Percentiles rank a stretch among this genome's conserved stretches.
Conservation (phyloP, 2,888 invertebrate species). For the Brachyopa scutellaris region DNA sequence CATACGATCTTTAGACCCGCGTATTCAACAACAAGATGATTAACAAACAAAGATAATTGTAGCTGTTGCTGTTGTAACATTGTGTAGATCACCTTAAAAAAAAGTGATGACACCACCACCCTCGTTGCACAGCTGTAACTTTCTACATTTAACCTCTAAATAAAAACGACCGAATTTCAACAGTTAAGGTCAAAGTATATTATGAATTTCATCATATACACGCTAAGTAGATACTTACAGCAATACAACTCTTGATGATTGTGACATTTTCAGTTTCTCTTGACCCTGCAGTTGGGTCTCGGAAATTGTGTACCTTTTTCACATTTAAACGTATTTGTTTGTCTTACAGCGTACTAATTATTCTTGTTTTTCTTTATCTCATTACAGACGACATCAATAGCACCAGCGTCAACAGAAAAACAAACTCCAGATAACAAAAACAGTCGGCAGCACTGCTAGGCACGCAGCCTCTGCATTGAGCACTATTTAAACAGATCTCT, state of each 20-base stretch:
- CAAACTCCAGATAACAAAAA: constrained; percentile 67
- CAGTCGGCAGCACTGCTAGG: constrained; percentile 69
- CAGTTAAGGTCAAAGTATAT: constrained; percentile 62
- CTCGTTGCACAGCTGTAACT: constrained; percentile 27
- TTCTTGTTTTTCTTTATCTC: constrained; percentile 30
- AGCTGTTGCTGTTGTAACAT: constrained; percentile 6
- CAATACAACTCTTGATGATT: constrained; percentile 40
- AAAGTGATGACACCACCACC: constrained; percentile 61
- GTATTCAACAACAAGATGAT: constrained; percentile 46
- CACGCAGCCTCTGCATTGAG: constrained; percentile 25
- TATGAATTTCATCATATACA: neutral
- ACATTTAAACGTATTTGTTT: constrained; percentile 10
- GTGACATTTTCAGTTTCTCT: constrained; percentile 66
- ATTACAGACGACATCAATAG: constrained; percentile 62
- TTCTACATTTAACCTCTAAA: constrained; percentile 47
- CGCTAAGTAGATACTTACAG: neutral
- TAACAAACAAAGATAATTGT: constrained; percentile 38
- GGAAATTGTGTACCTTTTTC: constrained; percentile 5
- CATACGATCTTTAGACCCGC: constrained; percentile 62
- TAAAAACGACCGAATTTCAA: constrained; percentile 22
- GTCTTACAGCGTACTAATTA: constrained; percentile 32
- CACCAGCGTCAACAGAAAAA: constrained; percentile 69
- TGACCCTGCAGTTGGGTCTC: constrained; percentile 47
- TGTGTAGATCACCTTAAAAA: constrained; percentile 28
- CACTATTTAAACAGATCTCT: constrained; percentile 68